These are phyloP conservation scores for Sturnus vulgaris DNA, from an alignment of 2,113 vertebrate species.

Conservation along the genomic window DNA sequence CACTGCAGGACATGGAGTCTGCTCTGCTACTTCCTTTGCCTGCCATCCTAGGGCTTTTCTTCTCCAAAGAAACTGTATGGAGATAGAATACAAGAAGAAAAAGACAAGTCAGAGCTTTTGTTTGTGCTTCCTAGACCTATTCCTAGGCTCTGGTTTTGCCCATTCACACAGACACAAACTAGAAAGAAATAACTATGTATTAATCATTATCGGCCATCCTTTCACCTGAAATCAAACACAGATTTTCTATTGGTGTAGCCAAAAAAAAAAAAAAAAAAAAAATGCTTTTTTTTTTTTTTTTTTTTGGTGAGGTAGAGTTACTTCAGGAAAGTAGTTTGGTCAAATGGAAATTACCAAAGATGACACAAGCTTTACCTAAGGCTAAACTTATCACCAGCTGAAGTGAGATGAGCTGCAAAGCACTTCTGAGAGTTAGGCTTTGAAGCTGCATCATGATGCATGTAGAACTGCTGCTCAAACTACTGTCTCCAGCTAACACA, in stretches of 20 bases:
- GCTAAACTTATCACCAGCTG: background rate
- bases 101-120: background rate
- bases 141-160: background rate
- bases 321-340: background rate
- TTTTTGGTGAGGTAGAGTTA: background rate
- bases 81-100: background rate
- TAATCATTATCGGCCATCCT: background rate
- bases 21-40: slow-evolving; percentile 64
- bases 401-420: background rate
- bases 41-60: slow-evolving; percentile 69
- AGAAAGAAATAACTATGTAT: background rate
- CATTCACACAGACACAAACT: background rate
- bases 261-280: background rate
- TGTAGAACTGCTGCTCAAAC: background rate
- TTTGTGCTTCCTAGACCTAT: background rate
- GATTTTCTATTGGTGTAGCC: background rate
- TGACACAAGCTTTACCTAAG: background rate
- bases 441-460: background rate
- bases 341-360: background rate
- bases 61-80: slow-evolving; percentile 51
- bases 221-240: background rate
- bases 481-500: background rate
- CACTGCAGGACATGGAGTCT: slow-evolving; percentile 76
- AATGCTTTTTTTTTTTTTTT: background rate
- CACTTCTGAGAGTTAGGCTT: background rate